Conservation (phyloP, 2,888 invertebrate species). For the Pseudococcus viburni region DNA sequence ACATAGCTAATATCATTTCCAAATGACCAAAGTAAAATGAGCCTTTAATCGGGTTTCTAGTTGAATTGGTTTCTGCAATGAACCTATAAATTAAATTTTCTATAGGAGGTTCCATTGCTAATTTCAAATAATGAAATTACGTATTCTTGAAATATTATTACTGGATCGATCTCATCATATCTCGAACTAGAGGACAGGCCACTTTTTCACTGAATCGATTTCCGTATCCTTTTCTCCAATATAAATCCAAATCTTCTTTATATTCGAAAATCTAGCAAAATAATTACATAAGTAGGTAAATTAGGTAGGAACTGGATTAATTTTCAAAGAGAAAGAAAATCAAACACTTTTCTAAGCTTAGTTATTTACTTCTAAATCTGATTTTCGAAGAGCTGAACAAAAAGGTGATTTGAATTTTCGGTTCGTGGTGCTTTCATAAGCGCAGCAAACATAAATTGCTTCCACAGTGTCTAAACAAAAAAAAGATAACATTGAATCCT, state of each 20-base stretch:
- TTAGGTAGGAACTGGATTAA: background rate
- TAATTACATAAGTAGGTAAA: background rate
- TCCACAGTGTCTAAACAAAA: conserved; percentile 72
- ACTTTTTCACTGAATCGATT: conserved; percentile 77
- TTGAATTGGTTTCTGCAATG: background rate
- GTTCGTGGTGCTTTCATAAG: conserved; percentile 86
- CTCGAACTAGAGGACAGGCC: conserved; percentile 82
- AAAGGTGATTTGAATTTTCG: conserved; percentile 77
- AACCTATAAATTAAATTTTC: background rate
- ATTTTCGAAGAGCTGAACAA: conserved; percentile 83
- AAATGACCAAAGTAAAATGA: conserved; percentile 80
- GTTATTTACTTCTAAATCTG: conserved; percentile 76
- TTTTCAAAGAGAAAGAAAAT: background rate
- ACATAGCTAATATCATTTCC: conserved; percentile 74
- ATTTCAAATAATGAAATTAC: background rate
- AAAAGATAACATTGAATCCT: too few relatives aligned
- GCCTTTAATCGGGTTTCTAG: conserved; percentile 71
- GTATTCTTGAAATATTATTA: conserved; percentile 1
- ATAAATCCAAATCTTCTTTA: conserved; percentile 82
- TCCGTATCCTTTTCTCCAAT: conserved; percentile 83
- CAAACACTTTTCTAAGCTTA: background rate
- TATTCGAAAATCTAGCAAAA: conserved; percentile 79
- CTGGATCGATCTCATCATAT: conserved; percentile 75
- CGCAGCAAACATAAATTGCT: conserved; percentile 84
- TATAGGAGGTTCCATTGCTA: background rate